These are phyloP conservation scores for Pterocles gutturalis DNA, from an alignment of 2,113 vertebrate genomes.

Conservation along the genomic window DNA sequence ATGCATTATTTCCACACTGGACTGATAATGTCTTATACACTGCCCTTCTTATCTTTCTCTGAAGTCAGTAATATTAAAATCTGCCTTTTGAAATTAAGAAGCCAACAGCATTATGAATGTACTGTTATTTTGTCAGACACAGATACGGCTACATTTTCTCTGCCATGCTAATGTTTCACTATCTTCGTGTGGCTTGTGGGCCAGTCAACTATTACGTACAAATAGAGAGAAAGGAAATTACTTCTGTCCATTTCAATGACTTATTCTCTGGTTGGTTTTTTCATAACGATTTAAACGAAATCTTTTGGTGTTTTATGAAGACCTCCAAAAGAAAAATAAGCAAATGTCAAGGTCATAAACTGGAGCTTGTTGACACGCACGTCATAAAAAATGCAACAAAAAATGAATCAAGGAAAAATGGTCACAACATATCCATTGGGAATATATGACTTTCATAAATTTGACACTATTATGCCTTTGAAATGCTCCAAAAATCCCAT, in stretches of 20 bases:
- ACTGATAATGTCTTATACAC: conserved; percentile 64
- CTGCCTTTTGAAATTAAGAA: conserved; percentile 60
- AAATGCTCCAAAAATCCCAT: conserved; percentile 13
- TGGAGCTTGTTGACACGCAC: conserved; percentile 17
- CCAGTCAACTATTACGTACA: background rate
- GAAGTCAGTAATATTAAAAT: conserved; percentile 68
- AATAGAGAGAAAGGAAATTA: conserved; percentile 36
- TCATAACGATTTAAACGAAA: conserved; percentile 23
- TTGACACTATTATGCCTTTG: background rate
- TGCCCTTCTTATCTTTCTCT: conserved; percentile 69
- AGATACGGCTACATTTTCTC: background rate
- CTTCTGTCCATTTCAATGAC: conserved; percentile 20
- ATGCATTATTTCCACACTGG: conserved; percentile 70
- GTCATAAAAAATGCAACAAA: background rate
- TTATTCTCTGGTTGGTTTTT: conserved; percentile 18
- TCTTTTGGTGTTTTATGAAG: background rate
- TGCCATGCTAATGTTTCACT: background rate
- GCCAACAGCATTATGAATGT: conserved; percentile 20
- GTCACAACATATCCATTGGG: background rate
- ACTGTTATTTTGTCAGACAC: background rate
- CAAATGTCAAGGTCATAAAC: conserved; percentile 64
- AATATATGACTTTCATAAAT: conserved; percentile 5
- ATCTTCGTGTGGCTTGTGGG: background rate
- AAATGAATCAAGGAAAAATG: background rate
- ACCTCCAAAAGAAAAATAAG: conserved; percentile 44